Evolutionary conservation across 2,888 invertebrate genomes (phyloP).

Genomic region (Cecidostiba fungosa): DNA sequence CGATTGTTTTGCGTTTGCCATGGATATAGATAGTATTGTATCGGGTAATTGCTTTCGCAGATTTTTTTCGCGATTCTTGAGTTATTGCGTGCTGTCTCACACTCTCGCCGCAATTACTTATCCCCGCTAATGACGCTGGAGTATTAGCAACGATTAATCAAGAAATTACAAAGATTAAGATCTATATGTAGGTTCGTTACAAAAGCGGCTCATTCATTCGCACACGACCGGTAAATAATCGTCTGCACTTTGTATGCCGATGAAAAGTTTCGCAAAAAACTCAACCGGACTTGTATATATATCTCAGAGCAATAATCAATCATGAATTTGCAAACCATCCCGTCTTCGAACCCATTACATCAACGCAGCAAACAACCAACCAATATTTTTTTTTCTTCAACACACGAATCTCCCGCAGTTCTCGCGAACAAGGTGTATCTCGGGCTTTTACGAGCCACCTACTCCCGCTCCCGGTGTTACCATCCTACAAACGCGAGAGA

Average conservation of each 20-base stretch:
- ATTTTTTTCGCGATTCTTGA: not conserved
- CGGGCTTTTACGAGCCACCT: constrained; percentile 40
- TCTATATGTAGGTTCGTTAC: not conserved
- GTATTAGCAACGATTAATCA: constrained; percentile 1
- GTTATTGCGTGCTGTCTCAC: not conserved
- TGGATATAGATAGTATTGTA: constrained; percentile 6
- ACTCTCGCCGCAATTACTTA: not conserved
- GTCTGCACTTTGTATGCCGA: not conserved
- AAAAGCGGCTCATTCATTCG: not conserved
- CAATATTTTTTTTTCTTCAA: not conserved
- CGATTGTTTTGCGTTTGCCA: constrained; percentile 8
- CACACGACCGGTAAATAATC: not conserved
- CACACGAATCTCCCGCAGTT: not conserved
- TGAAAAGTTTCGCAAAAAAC: not conserved
- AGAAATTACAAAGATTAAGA: not conserved
- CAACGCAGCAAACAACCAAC: not conserved
- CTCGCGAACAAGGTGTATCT: constrained; percentile 18
- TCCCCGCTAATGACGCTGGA: not conserved
- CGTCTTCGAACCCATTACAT: not conserved
- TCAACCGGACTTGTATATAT: not conserved
- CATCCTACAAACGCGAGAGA: no score
- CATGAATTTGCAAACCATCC: not conserved
- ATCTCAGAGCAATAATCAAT: not conserved
- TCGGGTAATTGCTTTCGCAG: not conserved
- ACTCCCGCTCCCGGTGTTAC: constrained; percentile 42